These are phyloP conservation scores for Calyptomena viridis DNA, from an alignment of 2,113 vertebrate species.

Conservation along the genomic window DNA sequence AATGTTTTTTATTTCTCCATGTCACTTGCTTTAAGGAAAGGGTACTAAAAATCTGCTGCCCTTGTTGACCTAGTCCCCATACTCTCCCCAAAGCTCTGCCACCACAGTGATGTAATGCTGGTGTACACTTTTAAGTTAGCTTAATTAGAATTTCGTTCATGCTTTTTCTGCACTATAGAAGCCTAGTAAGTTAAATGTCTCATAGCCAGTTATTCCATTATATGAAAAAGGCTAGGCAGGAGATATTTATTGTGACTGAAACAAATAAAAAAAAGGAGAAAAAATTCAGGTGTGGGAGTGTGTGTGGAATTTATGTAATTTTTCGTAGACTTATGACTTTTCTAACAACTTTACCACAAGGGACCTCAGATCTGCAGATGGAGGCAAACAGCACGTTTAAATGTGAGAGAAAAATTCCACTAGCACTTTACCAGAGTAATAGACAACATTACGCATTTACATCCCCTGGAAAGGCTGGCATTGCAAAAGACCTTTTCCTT, in stretches of 20 bases:
- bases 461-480: not conserved
- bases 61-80: not conserved
- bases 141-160: not conserved
- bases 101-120: not conserved
- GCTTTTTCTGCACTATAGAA: not conserved
- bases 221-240: not conserved
- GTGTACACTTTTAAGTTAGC: not conserved
- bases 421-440: not conserved
- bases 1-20: not conserved
- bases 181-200: not conserved
- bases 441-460: not conserved
- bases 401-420: not conserved
- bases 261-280: not conserved
- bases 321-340: not conserved
- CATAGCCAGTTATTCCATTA: not conserved
- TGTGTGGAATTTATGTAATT: not conserved
- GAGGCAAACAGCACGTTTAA: slow-evolving; percentile 5
- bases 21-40: not conserved
- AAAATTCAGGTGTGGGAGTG: not conserved
- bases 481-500: not conserved
- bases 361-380: not conserved
- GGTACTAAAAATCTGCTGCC: not conserved
- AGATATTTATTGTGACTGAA: not conserved
- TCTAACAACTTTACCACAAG: not conserved
- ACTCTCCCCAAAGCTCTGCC: not conserved